Conservation (phyloP, 2,113 vertebrate genomes). For the Megaceryle maxima region DNA sequence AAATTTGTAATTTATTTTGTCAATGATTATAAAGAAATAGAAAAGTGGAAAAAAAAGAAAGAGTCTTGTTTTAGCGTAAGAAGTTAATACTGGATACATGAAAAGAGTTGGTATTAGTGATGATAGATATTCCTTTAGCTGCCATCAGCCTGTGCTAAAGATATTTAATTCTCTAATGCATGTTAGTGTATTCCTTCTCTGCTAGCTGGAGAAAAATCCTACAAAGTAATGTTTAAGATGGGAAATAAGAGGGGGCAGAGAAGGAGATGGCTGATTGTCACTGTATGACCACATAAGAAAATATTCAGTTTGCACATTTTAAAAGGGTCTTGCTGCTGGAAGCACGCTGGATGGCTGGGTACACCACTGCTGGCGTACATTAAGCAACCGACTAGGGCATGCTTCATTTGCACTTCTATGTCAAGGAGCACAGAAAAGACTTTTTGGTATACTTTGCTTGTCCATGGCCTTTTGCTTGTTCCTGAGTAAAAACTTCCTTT, state of each 20-base stretch:
- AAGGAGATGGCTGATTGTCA: neutral
- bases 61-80: neutral
- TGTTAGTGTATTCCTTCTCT: neutral
- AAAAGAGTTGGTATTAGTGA: neutral
- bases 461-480: slow-evolving; percentile 6
- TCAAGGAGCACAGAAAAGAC: slow-evolving; percentile 34
- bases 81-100: neutral
- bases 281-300: neutral
- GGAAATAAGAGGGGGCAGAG: neutral
- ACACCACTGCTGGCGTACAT: neutral
- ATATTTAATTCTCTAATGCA: neutral
- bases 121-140: neutral
- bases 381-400: neutral
- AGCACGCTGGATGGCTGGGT: slow-evolving; percentile 31
- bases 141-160: neutral
- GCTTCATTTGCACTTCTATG: slow-evolving; percentile 15
- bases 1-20: neutral
- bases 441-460: slow-evolving; percentile 46
- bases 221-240: neutral
- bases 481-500: slow-evolving; percentile 41
- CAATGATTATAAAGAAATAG: neutral
- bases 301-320: slow-evolving; percentile 21
- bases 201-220: neutral
- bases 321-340: slow-evolving; percentile 36
- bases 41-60: neutral